These are phyloP conservation scores for Glossophaga mutica DNA, from an alignment of 2,797 vertebrate species.

Conservation along the genomic window DNA sequence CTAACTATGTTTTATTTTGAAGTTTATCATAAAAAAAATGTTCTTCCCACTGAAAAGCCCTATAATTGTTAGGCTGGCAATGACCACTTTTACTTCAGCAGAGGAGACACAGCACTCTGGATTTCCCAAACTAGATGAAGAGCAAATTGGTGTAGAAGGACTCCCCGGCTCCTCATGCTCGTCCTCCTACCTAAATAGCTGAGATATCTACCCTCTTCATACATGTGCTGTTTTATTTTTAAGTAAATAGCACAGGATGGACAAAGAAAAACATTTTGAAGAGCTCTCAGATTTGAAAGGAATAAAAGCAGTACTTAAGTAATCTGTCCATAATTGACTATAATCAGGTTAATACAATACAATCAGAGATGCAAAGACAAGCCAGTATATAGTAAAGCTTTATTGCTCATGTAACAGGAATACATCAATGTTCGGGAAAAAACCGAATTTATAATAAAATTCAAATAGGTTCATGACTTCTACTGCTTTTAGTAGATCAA, in stretches of 20 bases:
- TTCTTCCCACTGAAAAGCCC: not conserved
- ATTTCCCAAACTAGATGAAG: conserved; percentile 57
- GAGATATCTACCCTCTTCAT: not conserved
- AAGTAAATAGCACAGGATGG: not conserved
- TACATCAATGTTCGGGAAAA: not conserved
- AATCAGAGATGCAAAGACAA: conserved; percentile 20
- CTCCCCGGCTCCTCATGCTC: not conserved
- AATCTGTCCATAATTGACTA: not conserved
- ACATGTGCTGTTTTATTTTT: not conserved
- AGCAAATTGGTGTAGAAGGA: not conserved
- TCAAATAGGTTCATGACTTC: not conserved
- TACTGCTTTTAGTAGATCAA: conserved; percentile 3
- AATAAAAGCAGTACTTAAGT: not conserved
- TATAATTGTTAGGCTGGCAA: conserved; percentile 27
- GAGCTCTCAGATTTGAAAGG: not conserved
- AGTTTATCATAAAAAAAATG: conserved; percentile 24
- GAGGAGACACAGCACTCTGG: conserved; percentile 56
- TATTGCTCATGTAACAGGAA: not conserved
- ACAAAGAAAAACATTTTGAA: conserved; percentile 8
- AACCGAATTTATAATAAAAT: conserved; percentile 5
- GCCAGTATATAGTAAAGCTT: not conserved
- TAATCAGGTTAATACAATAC: not conserved
- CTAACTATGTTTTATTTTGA: conserved; percentile 24
- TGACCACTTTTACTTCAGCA: not conserved
- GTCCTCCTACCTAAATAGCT: not conserved